Evolutionary conservation across 2,797 vertebrate species (phyloP).

Genomic region (Aselliscus stoliczkanus): DNA sequence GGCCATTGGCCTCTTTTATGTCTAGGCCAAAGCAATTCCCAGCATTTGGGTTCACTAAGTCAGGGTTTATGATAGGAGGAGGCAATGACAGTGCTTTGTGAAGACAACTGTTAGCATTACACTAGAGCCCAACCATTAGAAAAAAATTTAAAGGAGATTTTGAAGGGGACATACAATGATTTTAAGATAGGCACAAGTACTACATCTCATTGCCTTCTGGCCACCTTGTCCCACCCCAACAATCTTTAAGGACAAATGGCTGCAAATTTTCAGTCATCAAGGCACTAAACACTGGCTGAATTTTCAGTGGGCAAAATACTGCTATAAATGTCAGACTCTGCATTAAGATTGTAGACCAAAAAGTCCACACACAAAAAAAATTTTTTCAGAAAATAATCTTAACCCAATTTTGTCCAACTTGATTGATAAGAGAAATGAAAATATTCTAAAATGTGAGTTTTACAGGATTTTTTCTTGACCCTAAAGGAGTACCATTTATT

Average conservation of each 20-base stretch:
- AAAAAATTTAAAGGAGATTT: background rate
- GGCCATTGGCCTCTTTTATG: conserved; percentile 30
- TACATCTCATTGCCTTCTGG: background rate
- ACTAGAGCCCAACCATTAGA: background rate
- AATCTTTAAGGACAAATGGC: background rate
- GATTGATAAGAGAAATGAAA: conserved; percentile 22
- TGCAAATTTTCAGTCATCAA: conserved; percentile 11
- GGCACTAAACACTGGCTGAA: background rate
- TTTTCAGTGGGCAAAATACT: conserved; percentile 39
- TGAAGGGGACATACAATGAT: background rate
- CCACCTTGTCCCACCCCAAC: background rate
- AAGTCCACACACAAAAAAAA: background rate
- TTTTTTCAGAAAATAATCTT: conserved; percentile 13
- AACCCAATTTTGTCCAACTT: conserved; percentile 10
- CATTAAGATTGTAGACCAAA: background rate
- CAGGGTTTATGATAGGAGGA: background rate
- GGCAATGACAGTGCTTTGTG: background rate
- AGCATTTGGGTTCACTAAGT: conserved; percentile 27
- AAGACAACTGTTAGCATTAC: background rate
- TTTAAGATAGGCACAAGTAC: background rate
- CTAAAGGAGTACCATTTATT: conserved; percentile 15
- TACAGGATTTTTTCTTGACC: background rate
- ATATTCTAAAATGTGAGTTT: conserved; percentile 28
- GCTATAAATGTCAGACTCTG: background rate
- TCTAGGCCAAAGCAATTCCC: conserved; percentile 35